phyloP scores from a whole-genome alignment of 2,113 vertebrate species.

The Fukomys damarensis region DNA sequence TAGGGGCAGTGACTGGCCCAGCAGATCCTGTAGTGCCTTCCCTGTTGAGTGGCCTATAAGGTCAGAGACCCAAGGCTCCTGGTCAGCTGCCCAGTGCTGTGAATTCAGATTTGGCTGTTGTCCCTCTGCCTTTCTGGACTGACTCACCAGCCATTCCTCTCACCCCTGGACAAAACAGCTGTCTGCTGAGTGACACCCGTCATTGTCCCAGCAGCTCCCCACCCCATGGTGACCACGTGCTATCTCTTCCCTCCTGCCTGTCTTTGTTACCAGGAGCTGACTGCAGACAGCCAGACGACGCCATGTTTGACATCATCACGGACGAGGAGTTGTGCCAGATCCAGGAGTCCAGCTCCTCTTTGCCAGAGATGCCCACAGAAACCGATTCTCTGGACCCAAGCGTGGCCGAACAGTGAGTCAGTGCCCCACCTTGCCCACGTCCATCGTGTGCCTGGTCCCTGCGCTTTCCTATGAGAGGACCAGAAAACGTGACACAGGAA shows the following conservation, averaged over 20 bases:
- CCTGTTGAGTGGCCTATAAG: not conserved
- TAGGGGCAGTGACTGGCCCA: not conserved
- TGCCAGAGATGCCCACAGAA: conserved; percentile 87
- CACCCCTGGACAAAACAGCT: fast-evolving
- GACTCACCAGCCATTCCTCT: not conserved
- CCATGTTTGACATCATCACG: conserved; percentile 95
- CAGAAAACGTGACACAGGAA: not conserved
- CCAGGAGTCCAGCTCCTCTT: conserved; percentile 88
- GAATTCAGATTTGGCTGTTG: fast-evolving
- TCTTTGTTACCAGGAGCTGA: conserved; percentile 74
- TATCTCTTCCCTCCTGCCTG: conserved; percentile 41
- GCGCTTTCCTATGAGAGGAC: not conserved
- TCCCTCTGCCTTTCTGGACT: not conserved
- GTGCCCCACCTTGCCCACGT: not conserved
- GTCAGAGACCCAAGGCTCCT: not conserved
- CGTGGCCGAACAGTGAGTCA: conserved; percentile 91
- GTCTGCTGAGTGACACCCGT: not conserved
- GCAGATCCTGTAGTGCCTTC: not conserved
- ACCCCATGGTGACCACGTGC: not conserved
- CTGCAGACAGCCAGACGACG: conserved; percentile 89
- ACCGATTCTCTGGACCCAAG: conserved; percentile 85
- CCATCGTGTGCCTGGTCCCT: not conserved
- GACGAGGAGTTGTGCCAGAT: conserved; percentile 94
- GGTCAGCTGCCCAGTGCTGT: not conserved
- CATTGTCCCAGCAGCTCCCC: fast-evolving